A percentile compares a stretch with the other conserved stretches of the same genome.
phyloP scores from a whole-genome alignment of 2,888 invertebrate species.

The Orchesella flavescens region DNA sequence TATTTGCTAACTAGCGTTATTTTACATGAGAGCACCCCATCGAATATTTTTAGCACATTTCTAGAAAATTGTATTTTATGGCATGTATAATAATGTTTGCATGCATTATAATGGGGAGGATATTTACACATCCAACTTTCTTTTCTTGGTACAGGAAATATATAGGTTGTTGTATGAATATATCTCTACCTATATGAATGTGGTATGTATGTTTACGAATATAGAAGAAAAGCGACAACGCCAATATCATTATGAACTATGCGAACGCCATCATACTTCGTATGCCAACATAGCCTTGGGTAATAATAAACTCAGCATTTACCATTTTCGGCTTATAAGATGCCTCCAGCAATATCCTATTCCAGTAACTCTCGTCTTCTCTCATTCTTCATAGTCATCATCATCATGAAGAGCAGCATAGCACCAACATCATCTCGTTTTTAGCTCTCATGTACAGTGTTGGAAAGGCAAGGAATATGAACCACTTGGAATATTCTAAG shows the following conservation, averaged over 20 bases:
- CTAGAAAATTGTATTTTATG: too few relatives aligned
- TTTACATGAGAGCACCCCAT: too few relatives aligned
- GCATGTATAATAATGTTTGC: too few relatives aligned
- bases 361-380: background rate
- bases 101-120: too few relatives aligned
- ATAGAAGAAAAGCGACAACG: too few relatives aligned
- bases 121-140: too few relatives aligned
- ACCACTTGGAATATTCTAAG: constrained; percentile 66
- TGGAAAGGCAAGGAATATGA: constrained; percentile 40
- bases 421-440: background rate
- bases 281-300: constrained; percentile 63
- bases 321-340: constrained; percentile 68
- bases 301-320: constrained; percentile 71
- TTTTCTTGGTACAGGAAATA: too few relatives aligned
- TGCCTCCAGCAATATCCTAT: constrained; percentile 44
- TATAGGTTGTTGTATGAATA: too few relatives aligned
- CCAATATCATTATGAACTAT: background rate
- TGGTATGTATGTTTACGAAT: too few relatives aligned
- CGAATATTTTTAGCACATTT: too few relatives aligned
- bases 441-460: background rate
- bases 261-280: constrained; percentile 2
- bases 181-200: too few relatives aligned
- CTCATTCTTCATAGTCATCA: constrained; percentile 2
- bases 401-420: background rate
- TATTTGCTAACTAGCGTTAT: too few relatives aligned